Evolutionary conservation across 2,797 vertebrate genomes (phyloP).

Genomic region (Syncerus caffer): DNA sequence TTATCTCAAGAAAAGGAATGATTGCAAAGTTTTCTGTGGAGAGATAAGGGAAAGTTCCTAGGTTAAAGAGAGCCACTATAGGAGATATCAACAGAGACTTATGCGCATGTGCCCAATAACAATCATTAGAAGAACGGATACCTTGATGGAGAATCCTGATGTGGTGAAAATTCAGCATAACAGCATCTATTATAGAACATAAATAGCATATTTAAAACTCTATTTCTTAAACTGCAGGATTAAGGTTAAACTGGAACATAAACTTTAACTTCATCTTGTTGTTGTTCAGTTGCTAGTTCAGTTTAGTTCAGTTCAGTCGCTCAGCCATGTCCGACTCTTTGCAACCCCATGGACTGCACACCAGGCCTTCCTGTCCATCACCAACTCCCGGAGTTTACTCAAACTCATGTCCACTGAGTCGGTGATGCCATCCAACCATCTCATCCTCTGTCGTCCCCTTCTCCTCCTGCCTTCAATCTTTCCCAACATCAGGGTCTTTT

Average conservation of each 20-base stretch:
- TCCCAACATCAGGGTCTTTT: background rate
- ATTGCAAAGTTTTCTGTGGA: background rate
- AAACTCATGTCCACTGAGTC: background rate
- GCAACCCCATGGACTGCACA: background rate
- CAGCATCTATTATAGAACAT: background rate
- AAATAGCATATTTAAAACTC: background rate
- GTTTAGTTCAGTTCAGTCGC: background rate
- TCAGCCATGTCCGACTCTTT: background rate
- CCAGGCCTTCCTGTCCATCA: background rate
- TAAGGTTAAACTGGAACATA: conserved; percentile 23
- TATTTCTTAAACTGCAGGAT: conserved; percentile 21
- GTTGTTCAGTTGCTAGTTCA: background rate
- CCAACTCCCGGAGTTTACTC: background rate
- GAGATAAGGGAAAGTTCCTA: background rate
- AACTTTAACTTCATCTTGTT: background rate
- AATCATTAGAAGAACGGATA: background rate
- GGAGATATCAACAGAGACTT: background rate
- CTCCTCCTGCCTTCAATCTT: background rate
- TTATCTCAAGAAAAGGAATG: background rate
- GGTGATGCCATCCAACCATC: background rate
- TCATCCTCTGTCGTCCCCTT: background rate
- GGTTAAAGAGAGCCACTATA: background rate
- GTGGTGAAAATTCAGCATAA: background rate
- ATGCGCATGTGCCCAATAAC: background rate
- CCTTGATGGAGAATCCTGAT: background rate